These are phyloP conservation scores for Julus scanicus DNA, from an alignment of 2,888 invertebrate genomes.

Conservation along the genomic window DNA sequence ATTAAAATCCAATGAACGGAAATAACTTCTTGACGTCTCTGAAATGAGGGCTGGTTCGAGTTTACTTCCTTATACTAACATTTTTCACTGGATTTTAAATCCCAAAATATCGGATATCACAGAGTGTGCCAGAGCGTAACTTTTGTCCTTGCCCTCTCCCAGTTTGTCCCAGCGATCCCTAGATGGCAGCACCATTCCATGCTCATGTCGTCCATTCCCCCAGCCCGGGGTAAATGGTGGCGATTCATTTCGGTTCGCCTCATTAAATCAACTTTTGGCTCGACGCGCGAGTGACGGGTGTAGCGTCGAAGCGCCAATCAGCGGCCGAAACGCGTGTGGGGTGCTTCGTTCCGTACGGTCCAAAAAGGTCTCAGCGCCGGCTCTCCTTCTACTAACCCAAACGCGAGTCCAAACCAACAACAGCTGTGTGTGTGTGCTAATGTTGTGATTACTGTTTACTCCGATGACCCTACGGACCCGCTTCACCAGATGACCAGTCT, in stretches of 20 bases:
- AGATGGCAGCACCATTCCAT: not conserved
- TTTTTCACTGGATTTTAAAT: too few relatives aligned
- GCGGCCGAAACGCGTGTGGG: conserved; percentile 42
- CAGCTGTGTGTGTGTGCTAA: not conserved
- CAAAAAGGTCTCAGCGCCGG: conserved; percentile 4
- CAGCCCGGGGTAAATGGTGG: conserved; percentile 15
- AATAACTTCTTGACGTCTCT: too few relatives aligned
- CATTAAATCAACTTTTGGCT: conserved; percentile 21
- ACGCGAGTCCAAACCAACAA: not conserved
- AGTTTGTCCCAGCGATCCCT: not conserved
- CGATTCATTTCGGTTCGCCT: conserved; percentile 1
- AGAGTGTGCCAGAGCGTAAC: not conserved
- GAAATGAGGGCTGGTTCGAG: too few relatives aligned
- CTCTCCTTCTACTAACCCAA: not conserved
- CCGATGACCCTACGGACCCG: conserved; percentile 10
- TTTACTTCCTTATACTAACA: too few relatives aligned
- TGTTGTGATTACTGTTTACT: not conserved
- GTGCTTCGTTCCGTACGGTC: not conserved
- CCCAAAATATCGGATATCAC: too few relatives aligned
- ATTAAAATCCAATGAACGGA: too few relatives aligned
- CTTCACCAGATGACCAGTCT: not conserved
- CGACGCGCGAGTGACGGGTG: not conserved
- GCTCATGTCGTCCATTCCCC: not conserved
- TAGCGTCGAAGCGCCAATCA: conserved; percentile 37
- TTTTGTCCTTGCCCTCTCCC: not conserved